Evolutionary conservation across 2,888 invertebrate genomes (phyloP).

Genomic region (Catocala nupta): DNA sequence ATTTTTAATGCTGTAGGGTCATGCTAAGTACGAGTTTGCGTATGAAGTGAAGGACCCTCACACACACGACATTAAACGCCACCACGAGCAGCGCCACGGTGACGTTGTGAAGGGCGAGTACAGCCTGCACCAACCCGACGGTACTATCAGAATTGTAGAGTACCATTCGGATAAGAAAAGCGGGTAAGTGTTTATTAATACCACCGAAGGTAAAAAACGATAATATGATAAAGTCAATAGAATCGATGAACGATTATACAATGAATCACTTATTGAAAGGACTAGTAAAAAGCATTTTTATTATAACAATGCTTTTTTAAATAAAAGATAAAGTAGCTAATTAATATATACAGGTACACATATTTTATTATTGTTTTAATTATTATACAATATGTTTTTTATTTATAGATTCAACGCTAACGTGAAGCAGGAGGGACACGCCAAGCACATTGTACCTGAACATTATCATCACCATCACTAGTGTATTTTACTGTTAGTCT

Average conservation of each 20-base stretch:
- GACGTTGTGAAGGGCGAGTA: constrained; percentile 50
- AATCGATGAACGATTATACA: too few species aligned
- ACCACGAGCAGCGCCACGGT: constrained; percentile 70
- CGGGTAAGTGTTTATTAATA: constrained; percentile 13
- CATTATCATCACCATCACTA: constrained; percentile 41
- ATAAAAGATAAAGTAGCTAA: too few species aligned
- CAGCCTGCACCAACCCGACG: constrained; percentile 44
- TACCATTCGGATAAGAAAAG: constrained; percentile 43
- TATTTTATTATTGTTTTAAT: too few species aligned
- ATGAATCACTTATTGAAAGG: too few species aligned
- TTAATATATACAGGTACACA: too few species aligned
- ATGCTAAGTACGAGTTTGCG: constrained; percentile 59
- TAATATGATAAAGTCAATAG: too few species aligned
- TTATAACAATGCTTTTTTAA: too few species aligned
- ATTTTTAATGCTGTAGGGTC: neutral
- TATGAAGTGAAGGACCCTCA: constrained; percentile 81
- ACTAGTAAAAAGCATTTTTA: too few species aligned
- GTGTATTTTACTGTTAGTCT: neutral
- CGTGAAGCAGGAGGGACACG: constrained; percentile 45
- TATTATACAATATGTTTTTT: neutral
- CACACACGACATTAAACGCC: constrained; percentile 80
- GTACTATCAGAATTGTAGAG: constrained; percentile 44
- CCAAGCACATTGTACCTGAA: constrained; percentile 43
- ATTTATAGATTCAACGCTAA: constrained; percentile 48
- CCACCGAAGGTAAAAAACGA: too few species aligned